Evolutionary conservation across 2,797 vertebrate species (phyloP).

Genomic region (Babyrousa celebensis): DNA sequence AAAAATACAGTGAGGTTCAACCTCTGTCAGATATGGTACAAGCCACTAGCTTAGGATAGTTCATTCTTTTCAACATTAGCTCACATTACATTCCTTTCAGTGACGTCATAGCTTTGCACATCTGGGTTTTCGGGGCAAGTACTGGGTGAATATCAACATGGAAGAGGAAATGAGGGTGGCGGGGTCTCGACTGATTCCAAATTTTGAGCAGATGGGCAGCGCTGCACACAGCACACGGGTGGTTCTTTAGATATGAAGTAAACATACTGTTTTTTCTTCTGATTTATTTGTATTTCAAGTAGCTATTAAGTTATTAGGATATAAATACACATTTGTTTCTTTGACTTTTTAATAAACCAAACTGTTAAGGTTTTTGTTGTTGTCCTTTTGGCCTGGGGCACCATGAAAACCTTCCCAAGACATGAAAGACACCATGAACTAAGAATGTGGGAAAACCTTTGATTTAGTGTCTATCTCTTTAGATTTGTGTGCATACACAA

Average conservation of each 20-base stretch:
- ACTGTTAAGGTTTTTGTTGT: background rate
- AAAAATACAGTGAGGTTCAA: background rate
- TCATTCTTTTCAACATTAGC: background rate
- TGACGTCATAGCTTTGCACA: background rate
- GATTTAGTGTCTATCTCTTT: background rate
- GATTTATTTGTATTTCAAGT: background rate
- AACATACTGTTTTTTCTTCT: background rate
- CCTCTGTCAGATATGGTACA: background rate
- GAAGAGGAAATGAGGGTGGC: background rate
- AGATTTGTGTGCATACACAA: background rate
- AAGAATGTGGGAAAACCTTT: background rate
- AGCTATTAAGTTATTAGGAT: background rate
- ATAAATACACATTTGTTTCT: slow-evolving; percentile 5
- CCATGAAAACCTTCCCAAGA: background rate
- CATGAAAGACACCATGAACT: background rate
- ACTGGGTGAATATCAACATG: background rate
- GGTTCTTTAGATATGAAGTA: slow-evolving; percentile 9
- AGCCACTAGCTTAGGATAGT: background rate
- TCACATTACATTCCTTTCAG: background rate
- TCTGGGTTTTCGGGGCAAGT: background rate
- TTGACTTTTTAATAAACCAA: slow-evolving; percentile 39
- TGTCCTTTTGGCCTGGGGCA: background rate
- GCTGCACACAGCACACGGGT: too few species aligned
- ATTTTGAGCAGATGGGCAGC: background rate
- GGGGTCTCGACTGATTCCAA: background rate